Evolutionary conservation across 2,888 invertebrate genomes (phyloP).

Genomic region (Nyleta sp.): DNA sequence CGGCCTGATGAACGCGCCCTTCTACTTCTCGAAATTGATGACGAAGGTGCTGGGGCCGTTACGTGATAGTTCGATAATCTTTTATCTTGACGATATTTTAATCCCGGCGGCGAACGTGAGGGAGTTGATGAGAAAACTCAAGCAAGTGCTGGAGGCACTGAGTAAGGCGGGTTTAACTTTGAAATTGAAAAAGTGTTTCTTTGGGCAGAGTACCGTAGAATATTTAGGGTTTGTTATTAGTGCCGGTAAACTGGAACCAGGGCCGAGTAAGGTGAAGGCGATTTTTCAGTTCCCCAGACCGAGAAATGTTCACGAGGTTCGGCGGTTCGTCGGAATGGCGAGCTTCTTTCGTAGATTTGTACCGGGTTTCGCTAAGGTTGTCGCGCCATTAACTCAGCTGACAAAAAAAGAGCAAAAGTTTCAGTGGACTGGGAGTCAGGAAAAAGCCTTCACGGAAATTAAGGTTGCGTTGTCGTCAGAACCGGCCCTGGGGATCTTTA

Average conservation of each 20-base stretch:
- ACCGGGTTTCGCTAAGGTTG: not conserved
- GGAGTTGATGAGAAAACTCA: no score
- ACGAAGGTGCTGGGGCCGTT: no score
- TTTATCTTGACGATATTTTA: no score
- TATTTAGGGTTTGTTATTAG: conserved; percentile 29
- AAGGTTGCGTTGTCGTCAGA: not conserved
- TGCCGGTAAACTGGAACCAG: conserved; percentile 21
- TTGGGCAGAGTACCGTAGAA: conserved; percentile 25
- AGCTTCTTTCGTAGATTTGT: conserved; percentile 22
- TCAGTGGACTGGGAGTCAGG: not conserved
- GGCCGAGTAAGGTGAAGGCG: conserved; percentile 29
- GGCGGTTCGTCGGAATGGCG: conserved; percentile 10
- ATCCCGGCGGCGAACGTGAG: no score
- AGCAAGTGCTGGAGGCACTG: no score
- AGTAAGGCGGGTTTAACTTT: not conserved
- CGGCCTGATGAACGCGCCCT: no score
- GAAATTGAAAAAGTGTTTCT: conserved; percentile 1
- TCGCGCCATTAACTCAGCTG: not conserved
- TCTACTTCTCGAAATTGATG: no score
- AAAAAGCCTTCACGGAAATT: not conserved
- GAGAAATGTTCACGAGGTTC: not conserved
- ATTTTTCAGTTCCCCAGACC: conserved; percentile 34
- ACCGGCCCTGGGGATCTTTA: conserved; percentile 6
- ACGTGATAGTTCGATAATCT: no score
- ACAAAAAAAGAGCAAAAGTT: not conserved